These are phyloP conservation scores for Agapornis canus DNA, from an alignment of 2,797 vertebrate genomes.

Conservation along the genomic window DNA sequence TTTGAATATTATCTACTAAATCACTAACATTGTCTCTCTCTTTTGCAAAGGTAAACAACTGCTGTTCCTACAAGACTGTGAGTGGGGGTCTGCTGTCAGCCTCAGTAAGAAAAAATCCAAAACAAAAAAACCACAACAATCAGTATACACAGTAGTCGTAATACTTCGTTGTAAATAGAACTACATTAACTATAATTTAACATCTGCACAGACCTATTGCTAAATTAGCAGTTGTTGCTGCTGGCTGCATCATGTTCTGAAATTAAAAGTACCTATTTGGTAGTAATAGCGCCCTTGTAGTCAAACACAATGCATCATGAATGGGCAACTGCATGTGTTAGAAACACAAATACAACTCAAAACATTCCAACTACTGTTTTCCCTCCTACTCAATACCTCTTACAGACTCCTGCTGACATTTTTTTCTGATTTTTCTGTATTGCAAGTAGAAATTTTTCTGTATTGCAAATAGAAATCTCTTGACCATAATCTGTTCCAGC, in stretches of 20 bases:
- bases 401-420: conserved; percentile 17
- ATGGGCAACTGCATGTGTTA: neutral
- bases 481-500: neutral
- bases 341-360: neutral
- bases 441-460: neutral
- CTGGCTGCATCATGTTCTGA: neutral
- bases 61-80: neutral
- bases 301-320: neutral
- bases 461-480: conserved; percentile 19
- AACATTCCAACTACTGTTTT: neutral
- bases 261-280: conserved; percentile 16
- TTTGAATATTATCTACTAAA: conserved; percentile 1
- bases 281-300: neutral
- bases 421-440: neutral
- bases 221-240: conserved; percentile 27
- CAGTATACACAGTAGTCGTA: neutral
- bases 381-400: conserved; percentile 25
- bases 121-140: neutral
- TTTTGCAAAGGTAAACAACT: neutral
- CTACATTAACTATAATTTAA: conserved; percentile 3
- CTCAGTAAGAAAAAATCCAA: neutral
- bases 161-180: conserved; percentile 52
- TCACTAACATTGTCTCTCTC: neutral
- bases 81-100: neutral
- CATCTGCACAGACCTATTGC: conserved; percentile 27